phyloP scores from a whole-genome alignment of 35 echinoderm and acorn worm species.

The Stichopus chloronotus region DNA sequence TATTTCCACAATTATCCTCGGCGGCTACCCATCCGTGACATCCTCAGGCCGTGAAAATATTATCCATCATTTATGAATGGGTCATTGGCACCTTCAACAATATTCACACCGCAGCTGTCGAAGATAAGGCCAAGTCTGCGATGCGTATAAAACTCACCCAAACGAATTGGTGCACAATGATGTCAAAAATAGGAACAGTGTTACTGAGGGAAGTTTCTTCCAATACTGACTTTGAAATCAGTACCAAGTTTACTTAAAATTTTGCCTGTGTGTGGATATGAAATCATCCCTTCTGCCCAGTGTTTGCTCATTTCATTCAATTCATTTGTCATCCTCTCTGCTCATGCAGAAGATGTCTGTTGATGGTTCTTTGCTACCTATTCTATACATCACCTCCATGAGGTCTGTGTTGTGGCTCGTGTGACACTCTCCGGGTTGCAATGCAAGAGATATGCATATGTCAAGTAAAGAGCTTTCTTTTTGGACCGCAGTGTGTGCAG shows the following conservation, averaged over 20 bases:
- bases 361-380: background rate
- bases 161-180: too few species aligned
- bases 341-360: background rate
- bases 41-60: background rate
- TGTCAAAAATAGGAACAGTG: too few species aligned
- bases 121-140: background rate
- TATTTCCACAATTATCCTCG: background rate
- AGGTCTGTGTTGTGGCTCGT: background rate
- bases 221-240: too few species aligned
- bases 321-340: background rate
- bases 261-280: too few species aligned
- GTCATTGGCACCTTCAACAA: background rate
- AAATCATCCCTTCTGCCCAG: too few species aligned
- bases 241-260: too few species aligned
- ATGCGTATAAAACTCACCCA: too few species aligned
- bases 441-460: too few species aligned
- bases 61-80: slow-evolving; percentile 7
- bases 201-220: background rate
- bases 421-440: too few species aligned
- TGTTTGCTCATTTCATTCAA: background rate
- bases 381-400: background rate
- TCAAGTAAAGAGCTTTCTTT: too few species aligned
- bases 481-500: too few species aligned
- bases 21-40: background rate
- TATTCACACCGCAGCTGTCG: background rate